Base-by-base conservation (phyloP, 2,113 vertebrate species). In the Mobula birostris region DNA sequence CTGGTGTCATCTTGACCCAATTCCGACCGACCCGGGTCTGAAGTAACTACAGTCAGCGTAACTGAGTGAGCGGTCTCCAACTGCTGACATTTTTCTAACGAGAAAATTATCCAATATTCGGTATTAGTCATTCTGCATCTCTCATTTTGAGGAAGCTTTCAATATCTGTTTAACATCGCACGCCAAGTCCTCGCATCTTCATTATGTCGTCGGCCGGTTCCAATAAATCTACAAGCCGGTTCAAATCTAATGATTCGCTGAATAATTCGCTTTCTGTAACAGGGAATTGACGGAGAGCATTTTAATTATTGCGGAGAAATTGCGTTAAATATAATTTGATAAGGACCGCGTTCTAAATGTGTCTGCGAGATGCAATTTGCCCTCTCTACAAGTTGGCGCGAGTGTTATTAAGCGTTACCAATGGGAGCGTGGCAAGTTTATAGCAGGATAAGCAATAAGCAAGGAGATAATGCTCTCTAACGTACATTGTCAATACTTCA, bases 271-370 rank as follows among this genome's bases (percentile, higher is more conserved):
- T 48, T 68, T 48, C 48, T 70, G 88, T 21, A 68, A n/a, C 36
- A 24, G 24, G 32, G 88, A 92, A 63, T 72, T 70, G 88, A 36
- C 88, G 68, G n/a, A 63, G 21, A 91, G 63, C 87, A 70, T 92
- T 70, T 70, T 72, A 70, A 70, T 92, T 92, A 92, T 72, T 6
- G 32, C n/a, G 9, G 88, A n/a, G 66, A 70, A 63, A 68, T 68
- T 32, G 87, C 87, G 68, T 91, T 68, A 21, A 91, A 91, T 66
- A 63, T 68, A 91, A 91, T 92, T 92, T 92, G n/a, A 92, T 92
- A 36, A 70, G 66, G 66, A 36, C 68, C 32, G 19, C 40, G 66
- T 21, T 92, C 63, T 70, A 40, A 91, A 21, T 36, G 48, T 58
- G 56, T 58, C 48, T 24, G 82, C 19, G 40, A 56, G 19, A 56